A percentile compares a stretch with the other conserved stretches of the same genome.
These are phyloP conservation scores for Ploceus nigricollis DNA, from an alignment of 2,113 vertebrate species.

Conservation along the genomic window DNA sequence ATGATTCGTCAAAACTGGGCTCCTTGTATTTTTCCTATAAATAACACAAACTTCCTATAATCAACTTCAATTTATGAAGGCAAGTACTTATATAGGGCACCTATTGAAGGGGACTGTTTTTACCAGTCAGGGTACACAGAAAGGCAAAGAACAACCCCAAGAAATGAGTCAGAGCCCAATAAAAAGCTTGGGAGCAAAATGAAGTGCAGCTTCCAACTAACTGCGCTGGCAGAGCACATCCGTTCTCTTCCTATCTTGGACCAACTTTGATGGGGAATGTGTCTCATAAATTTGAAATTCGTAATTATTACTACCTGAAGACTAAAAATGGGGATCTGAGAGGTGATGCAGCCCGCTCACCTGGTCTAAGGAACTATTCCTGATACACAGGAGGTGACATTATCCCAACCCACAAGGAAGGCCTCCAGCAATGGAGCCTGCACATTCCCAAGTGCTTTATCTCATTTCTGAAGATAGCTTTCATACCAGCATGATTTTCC, in stretches of 20 bases:
- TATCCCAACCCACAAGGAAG: background rate
- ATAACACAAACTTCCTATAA: background rate
- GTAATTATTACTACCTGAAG: background rate
- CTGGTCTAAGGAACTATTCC: background rate
- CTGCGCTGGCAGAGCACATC: accelerated
- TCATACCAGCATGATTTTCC: accelerated
- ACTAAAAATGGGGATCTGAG: background rate
- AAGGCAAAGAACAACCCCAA: background rate
- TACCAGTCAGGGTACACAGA: accelerated
- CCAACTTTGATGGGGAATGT: accelerated
- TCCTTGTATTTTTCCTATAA: background rate
- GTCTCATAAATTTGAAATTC: background rate
- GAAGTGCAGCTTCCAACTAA: background rate
- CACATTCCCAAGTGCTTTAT: background rate
- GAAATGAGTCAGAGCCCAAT: background rate
- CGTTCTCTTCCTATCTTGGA: background rate
- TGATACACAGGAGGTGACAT: background rate
- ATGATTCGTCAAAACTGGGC: background rate
- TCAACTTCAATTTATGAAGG: background rate
- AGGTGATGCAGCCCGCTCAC: background rate
- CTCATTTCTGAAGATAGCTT: background rate
- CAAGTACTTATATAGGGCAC: background rate
- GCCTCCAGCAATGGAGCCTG: background rate
- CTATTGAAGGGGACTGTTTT: background rate
- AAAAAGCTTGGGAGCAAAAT: background rate